Conservation (phyloP, 2,113 vertebrate genomes). For the Dipodomys merriami region DNA sequence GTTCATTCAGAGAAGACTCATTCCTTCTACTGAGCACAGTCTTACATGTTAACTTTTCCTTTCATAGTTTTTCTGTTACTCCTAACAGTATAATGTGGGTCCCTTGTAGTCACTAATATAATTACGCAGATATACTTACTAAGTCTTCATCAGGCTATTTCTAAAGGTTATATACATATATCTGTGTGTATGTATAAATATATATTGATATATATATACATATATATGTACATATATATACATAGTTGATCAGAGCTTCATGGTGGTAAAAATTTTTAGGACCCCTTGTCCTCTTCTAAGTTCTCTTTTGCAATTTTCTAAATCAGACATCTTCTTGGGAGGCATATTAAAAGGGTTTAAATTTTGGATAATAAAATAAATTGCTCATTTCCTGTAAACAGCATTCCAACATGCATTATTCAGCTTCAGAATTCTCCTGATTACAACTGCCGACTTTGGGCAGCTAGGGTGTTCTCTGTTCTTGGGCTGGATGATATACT, state of each 20-base stretch:
- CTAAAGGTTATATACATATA: too few species aligned
- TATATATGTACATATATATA: too few species aligned
- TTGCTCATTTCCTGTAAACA: constrained; percentile 82
- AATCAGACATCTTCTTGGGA: constrained; percentile 82
- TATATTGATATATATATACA: too few species aligned
- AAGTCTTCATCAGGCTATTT: background rate
- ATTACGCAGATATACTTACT: background rate
- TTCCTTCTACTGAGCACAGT: background rate
- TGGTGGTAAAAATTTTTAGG: constrained; percentile 49
- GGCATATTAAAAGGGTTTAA: constrained; percentile 79
- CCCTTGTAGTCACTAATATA: too few species aligned
- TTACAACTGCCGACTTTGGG: constrained; percentile 62
- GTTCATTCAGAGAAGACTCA: background rate
- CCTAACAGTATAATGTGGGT: background rate
- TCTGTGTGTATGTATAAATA: too few species aligned
- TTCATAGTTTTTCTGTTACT: background rate
- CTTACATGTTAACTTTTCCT: background rate
- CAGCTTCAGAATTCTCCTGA: constrained; percentile 68
- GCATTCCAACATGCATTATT: constrained; percentile 70
- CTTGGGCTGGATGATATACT: background rate
- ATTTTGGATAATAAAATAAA: constrained; percentile 83
- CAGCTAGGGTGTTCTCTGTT: background rate
- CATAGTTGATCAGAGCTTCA: background rate
- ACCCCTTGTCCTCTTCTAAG: constrained; percentile 40
- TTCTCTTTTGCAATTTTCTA: constrained; percentile 76